These are phyloP conservation scores for Tupaia chinensis DNA, from an alignment of 2,113 vertebrate genomes.

Conservation along the genomic window DNA sequence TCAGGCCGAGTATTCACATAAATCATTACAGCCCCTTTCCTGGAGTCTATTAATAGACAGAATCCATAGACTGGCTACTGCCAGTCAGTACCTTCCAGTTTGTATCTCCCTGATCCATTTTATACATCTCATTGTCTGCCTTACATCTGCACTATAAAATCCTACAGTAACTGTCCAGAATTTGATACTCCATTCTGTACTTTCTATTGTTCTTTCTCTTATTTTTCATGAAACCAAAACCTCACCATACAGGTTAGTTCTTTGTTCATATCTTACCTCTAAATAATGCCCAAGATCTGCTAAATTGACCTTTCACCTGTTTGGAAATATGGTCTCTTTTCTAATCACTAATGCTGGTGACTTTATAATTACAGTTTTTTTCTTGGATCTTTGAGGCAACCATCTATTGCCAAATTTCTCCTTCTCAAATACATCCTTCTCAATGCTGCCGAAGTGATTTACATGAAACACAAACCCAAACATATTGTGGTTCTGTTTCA, in stretches of 20 bases:
- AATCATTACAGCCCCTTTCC: background rate
- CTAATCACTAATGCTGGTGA: background rate
- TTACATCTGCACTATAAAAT: background rate
- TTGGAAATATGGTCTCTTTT: background rate
- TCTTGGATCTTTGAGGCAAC: background rate
- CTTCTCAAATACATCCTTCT: background rate
- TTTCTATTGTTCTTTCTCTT: background rate
- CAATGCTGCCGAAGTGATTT: constrained; percentile 20
- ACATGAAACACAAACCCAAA: background rate
- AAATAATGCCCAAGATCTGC: background rate
- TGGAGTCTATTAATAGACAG: background rate
- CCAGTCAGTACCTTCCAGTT: background rate
- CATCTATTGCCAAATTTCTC: background rate
- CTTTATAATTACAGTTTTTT: background rate
- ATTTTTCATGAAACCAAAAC: background rate
- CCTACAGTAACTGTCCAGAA: background rate
- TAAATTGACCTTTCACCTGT: background rate
- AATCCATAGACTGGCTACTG: background rate
- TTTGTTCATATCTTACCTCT: background rate
- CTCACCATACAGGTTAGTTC: background rate
- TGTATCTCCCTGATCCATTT: background rate
- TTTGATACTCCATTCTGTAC: background rate
- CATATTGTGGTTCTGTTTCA: background rate
- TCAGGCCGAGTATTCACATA: background rate
- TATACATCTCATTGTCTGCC: background rate